Evolutionary conservation across 2,113 vertebrate species (phyloP).

Genomic region (Hippocampus barbouri): DNA sequence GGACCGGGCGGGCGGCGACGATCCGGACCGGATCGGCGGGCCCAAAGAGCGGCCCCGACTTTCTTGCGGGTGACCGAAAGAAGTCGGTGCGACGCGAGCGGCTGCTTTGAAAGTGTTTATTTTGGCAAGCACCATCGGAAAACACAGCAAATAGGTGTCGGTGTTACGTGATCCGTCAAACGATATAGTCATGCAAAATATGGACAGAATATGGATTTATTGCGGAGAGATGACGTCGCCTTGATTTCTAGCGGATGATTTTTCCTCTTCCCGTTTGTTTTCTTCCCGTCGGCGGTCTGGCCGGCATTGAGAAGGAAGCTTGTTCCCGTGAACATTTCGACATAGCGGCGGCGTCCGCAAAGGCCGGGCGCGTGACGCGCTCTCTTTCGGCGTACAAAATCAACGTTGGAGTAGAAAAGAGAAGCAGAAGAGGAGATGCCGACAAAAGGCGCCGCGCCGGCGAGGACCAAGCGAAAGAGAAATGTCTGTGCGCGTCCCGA

Average conservation of each 20-base stretch:
- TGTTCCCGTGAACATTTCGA: constrained; percentile 49
- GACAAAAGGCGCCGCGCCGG: constrained; percentile 25
- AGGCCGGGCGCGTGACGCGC: constrained; percentile 48
- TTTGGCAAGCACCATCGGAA: constrained; percentile 76
- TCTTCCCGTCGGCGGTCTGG: constrained; percentile 58
- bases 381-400: constrained; percentile 57
- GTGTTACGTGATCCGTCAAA: constrained; percentile 73
- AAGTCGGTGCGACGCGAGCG: constrained; percentile 55
- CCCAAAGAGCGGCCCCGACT: constrained; percentile 3
- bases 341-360: constrained; percentile 39
- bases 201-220: constrained; percentile 83
- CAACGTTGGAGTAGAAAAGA: constrained; percentile 50
- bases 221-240: constrained; percentile 78
- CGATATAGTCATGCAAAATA: constrained; percentile 86
- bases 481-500: constrained; percentile 61
- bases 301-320: constrained; percentile 37
- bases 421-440: constrained; percentile 21
- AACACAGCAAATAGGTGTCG: constrained; percentile 71
- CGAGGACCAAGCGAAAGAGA: constrained; percentile 40
- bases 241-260: constrained; percentile 49
- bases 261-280: constrained; percentile 29
- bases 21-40: not conserved
- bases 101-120: constrained; percentile 72
- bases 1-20: constrained; percentile 34
- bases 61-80: constrained; percentile 44